Evolutionary conservation across 2,113 vertebrate genomes (phyloP).

Genomic region (Prinia subflava): DNA sequence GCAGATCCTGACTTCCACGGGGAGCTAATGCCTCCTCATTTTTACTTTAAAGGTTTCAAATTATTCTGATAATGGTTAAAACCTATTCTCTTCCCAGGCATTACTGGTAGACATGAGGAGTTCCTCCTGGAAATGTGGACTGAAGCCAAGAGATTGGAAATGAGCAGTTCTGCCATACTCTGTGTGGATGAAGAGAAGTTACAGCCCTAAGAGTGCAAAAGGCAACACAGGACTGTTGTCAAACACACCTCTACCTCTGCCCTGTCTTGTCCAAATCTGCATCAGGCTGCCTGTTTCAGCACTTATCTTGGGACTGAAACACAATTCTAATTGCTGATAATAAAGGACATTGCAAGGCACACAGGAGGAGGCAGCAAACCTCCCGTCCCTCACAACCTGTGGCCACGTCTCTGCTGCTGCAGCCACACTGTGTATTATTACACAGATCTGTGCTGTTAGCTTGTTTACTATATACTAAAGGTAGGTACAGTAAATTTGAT

Average conservation of each 20-base stretch:
- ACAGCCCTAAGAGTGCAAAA: not conserved
- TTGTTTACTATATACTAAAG: not conserved
- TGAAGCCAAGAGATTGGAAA: not conserved
- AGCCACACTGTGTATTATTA: not conserved
- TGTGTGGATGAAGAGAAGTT: not conserved
- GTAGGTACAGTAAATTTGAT: constrained; percentile 34
- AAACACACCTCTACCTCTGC: not conserved
- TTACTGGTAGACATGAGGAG: not conserved
- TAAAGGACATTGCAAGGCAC: not conserved
- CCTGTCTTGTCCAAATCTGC: not conserved
- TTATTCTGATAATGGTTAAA: not conserved
- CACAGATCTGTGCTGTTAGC: not conserved
- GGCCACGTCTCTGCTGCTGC: not conserved
- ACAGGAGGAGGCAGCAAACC: not conserved
- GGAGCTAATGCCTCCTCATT: not conserved
- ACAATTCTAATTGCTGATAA: not conserved
- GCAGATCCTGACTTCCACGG: not conserved
- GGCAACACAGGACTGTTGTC: not conserved
- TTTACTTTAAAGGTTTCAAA: not conserved
- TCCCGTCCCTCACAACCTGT: not conserved
- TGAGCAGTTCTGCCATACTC: not conserved
- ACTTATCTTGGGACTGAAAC: not conserved
- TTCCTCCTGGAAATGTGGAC: not conserved
- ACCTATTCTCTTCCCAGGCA: not conserved
- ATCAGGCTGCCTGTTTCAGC: not conserved